These are phyloP conservation scores for Pedionomus torquatus DNA, from an alignment of 2,113 vertebrate genomes.

Conservation along the genomic window DNA sequence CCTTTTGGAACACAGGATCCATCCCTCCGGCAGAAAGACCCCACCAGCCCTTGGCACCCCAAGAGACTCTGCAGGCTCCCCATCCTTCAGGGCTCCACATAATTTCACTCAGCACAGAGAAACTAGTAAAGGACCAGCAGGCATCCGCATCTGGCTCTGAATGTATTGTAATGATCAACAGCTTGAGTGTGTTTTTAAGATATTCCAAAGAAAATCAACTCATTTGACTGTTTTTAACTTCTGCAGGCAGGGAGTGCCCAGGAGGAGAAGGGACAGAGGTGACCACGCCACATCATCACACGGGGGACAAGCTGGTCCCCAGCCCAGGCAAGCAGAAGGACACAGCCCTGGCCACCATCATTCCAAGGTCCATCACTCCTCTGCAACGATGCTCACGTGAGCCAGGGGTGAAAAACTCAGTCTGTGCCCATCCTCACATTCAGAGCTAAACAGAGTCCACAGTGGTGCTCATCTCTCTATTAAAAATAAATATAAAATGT, in stretches of 20 bases:
- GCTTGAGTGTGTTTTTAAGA: neutral
- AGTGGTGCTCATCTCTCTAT: neutral
- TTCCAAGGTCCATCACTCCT: neutral
- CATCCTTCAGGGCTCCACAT: neutral
- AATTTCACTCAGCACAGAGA: neutral
- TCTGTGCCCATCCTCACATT: neutral
- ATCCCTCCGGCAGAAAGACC: neutral
- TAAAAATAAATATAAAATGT: too few species aligned
- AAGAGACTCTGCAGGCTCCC: neutral
- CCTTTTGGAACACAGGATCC: neutral
- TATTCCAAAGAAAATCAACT: neutral
- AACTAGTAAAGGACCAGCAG: accelerated
- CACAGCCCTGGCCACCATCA: neutral
- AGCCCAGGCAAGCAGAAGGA: neutral
- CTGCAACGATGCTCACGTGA: accelerated
- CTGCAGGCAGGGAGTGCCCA: neutral
- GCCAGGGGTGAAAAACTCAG: neutral
- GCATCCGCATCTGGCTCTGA: neutral
- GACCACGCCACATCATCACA: accelerated
- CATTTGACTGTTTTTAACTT: neutral
- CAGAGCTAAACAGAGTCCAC: neutral
- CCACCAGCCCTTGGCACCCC: neutral
- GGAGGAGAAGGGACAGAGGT: neutral
- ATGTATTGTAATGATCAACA: neutral
- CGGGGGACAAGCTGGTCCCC: neutral